Evolutionary conservation across 2,113 vertebrate species (phyloP).

Genomic region (Ibidorhyncha struthersii): DNA sequence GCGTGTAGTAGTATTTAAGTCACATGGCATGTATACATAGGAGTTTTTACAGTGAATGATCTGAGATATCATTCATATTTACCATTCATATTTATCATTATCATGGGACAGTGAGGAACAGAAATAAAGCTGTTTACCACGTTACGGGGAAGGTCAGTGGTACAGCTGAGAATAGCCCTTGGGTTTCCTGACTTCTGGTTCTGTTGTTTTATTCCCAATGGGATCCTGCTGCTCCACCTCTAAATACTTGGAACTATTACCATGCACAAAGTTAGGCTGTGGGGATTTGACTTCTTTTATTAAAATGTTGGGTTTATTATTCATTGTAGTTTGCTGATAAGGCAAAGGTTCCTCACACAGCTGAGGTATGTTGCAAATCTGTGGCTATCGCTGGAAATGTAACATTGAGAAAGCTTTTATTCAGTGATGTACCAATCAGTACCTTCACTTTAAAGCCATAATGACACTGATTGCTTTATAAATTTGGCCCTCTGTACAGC

Average conservation of each 20-base stretch:
- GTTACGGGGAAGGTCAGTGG: neutral
- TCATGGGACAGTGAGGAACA: neutral
- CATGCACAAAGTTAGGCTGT: neutral
- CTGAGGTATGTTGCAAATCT: neutral
- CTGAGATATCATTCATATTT: neutral
- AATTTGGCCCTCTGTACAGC: rapidly evolving
- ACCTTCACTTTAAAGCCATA: neutral
- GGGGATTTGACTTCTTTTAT: neutral
- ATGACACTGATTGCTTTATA: neutral
- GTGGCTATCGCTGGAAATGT: neutral
- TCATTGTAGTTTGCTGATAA: neutral
- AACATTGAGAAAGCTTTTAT: neutral
- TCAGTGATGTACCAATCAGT: neutral
- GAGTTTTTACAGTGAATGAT: neutral
- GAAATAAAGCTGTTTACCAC: neutral
- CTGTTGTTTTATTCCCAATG: neutral
- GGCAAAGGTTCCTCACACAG: neutral
- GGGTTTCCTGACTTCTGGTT: neutral
- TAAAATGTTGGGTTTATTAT: neutral
- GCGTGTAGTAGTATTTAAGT: neutral
- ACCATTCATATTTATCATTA: neutral
- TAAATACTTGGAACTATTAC: neutral
- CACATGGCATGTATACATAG: neutral
- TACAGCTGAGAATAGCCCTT: neutral
- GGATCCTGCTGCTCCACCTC: neutral